Evolutionary conservation across 1,140 invertebrate genomes (phyloP).

Genomic region (Diabrotica undecimpunctata): DNA sequence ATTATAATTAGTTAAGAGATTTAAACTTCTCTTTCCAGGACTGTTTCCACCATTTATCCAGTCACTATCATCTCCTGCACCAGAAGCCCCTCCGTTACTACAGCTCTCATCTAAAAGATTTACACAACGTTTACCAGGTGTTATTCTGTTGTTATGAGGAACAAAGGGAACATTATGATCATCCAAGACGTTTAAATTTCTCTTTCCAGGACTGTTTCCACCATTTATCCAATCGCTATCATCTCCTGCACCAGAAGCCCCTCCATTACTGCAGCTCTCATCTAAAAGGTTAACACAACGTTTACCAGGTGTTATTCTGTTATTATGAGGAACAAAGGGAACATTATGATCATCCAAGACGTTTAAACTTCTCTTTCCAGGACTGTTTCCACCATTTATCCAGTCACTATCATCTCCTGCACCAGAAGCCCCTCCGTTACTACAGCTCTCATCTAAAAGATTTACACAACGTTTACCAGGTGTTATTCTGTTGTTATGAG

Average conservation of each 20-base stretch:
- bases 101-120: constrained; percentile 26
- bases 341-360: constrained; percentile 20
- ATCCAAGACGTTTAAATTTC: constrained; percentile 24
- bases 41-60: constrained; percentile 25
- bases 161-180: constrained; percentile 11
- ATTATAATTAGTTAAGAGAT: no score
- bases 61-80: constrained; percentile 20
- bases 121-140: constrained; percentile 24
- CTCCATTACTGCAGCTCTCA: constrained; percentile 19
- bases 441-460: constrained; percentile 21
- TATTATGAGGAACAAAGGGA: not conserved
- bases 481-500: not conserved
- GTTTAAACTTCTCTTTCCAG: constrained; percentile 23
- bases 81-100: constrained; percentile 6
- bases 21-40: constrained; percentile 14
- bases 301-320: constrained; percentile 16
- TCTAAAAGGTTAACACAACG: constrained; percentile 23
- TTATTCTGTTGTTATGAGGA: not conserved
- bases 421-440: constrained; percentile 12
- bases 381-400: constrained; percentile 25
- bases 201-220: constrained; percentile 25
- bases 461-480: constrained; percentile 28
- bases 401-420: constrained; percentile 25
- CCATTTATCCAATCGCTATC: constrained; percentile 27
- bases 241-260: constrained; percentile 21